Evolutionary conservation across 2,113 vertebrate genomes (phyloP).

Genomic region (Agelaius phoeniceus): DNA sequence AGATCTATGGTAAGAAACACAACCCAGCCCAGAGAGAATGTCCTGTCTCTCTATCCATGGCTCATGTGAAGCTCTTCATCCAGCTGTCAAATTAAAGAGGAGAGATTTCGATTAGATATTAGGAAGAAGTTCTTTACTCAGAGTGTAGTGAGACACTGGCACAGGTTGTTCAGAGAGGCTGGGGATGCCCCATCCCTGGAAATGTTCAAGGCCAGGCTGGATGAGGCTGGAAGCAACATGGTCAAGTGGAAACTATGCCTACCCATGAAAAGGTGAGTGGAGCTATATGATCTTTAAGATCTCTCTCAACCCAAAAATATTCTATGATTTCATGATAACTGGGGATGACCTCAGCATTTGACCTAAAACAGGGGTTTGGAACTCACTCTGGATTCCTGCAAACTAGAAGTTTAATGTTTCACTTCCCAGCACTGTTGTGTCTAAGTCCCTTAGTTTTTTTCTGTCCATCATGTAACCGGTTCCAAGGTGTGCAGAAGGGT

Average conservation of each 20-base stretch:
- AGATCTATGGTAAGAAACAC: not conserved
- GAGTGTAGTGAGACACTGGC: not conserved
- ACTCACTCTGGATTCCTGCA: fast-evolving
- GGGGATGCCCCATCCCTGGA: not conserved
- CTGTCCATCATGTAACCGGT: not conserved
- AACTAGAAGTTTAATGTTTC: not conserved
- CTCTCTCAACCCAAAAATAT: not conserved
- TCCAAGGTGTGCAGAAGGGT: not conserved
- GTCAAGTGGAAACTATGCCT: not conserved
- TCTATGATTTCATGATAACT: too few species aligned
- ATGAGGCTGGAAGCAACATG: not conserved
- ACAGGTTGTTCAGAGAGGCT: not conserved
- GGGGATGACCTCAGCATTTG: not conserved
- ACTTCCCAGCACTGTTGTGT: not conserved
- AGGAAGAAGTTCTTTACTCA: not conserved
- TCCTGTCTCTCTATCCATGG: not conserved
- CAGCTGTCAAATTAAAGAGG: not conserved
- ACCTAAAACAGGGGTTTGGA: not conserved
- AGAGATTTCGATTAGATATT: not conserved
- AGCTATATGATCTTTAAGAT: not conserved
- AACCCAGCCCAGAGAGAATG: fast-evolving
- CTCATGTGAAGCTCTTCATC: not conserved
- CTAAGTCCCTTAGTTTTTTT: not conserved
- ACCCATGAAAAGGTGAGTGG: not conserved
- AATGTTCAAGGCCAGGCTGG: not conserved